phyloP scores from a whole-genome alignment of 2,113 vertebrate species.

The Bufo bufo region DNA sequence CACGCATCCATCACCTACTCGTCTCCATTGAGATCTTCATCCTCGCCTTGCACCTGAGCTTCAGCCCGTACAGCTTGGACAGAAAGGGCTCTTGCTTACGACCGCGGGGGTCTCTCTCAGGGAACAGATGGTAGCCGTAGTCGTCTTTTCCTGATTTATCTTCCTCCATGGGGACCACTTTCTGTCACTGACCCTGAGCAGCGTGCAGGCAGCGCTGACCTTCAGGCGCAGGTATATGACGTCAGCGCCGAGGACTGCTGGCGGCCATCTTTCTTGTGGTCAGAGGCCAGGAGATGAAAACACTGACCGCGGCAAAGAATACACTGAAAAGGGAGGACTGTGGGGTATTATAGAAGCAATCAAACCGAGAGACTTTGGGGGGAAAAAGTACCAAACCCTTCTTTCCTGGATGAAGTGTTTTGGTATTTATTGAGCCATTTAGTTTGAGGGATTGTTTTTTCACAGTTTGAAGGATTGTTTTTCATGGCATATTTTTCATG shows the following conservation, averaged over 20 bases:
- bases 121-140: slow-evolving; percentile 77
- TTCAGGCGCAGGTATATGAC: not conserved
- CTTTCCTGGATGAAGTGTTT: too few relatives aligned
- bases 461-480: too few relatives aligned
- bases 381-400: too few relatives aligned
- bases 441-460: too few relatives aligned
- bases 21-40: slow-evolving; percentile 79
- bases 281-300: not conserved
- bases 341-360: too few relatives aligned
- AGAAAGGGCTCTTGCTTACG: slow-evolving; percentile 64
- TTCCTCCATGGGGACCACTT: slow-evolving; percentile 4
- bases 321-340: too few relatives aligned
- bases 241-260: not conserved
- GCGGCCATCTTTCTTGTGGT: slow-evolving; percentile 31
- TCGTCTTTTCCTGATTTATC: slow-evolving; percentile 68
- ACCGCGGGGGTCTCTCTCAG: slow-evolving; percentile 67
- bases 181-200: not conserved
- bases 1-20: slow-evolving; percentile 74
- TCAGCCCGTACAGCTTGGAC: slow-evolving; percentile 72
- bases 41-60: slow-evolving; percentile 84
- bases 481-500: too few relatives aligned
- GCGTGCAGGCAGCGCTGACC: not conserved
- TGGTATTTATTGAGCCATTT: too few relatives aligned
- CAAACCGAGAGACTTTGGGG: too few relatives aligned
- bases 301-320: too few relatives aligned